Conservation (phyloP, 2,888 invertebrate species). For the Reticulitermes lucifugus region DNA sequence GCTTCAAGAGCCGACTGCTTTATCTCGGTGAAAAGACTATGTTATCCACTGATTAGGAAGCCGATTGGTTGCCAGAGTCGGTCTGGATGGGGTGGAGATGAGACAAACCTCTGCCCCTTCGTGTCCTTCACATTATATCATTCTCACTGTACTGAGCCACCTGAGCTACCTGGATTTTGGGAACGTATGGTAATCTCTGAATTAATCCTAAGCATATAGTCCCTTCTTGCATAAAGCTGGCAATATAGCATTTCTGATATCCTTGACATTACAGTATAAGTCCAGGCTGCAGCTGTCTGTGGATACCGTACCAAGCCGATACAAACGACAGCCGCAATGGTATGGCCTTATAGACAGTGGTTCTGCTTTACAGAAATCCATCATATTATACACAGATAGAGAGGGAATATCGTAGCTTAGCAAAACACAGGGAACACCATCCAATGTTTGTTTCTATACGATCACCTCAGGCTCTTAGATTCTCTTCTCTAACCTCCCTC, state of each 20-base stretch:
- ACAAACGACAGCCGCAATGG: conserved; percentile 19
- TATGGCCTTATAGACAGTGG: neutral
- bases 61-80: too few relatives aligned
- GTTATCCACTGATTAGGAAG: too few relatives aligned
- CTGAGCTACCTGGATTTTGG: too few relatives aligned
- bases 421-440: neutral
- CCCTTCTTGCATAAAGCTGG: too few relatives aligned
- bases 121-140: too few relatives aligned
- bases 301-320: conserved; percentile 4
- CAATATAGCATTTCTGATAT: conserved; percentile 16
- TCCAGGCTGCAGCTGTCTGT: neutral
- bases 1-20: too few relatives aligned
- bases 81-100: too few relatives aligned
- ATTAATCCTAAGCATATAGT: too few relatives aligned
- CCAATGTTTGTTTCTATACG: conserved; percentile 41
- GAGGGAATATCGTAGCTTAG: conserved; percentile 27
- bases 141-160: too few relatives aligned
- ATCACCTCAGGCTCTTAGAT: conserved; percentile 39
- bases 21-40: too few relatives aligned
- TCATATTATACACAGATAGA: conserved; percentile 20
- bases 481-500: neutral
- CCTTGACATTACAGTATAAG: conserved; percentile 24
- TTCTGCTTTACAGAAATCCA: conserved; percentile 36
- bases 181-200: too few relatives aligned
- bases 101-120: too few relatives aligned